Evolutionary conservation across 2,113 vertebrate species (phyloP).

Genomic region (Pygathrix nemaeus): DNA sequence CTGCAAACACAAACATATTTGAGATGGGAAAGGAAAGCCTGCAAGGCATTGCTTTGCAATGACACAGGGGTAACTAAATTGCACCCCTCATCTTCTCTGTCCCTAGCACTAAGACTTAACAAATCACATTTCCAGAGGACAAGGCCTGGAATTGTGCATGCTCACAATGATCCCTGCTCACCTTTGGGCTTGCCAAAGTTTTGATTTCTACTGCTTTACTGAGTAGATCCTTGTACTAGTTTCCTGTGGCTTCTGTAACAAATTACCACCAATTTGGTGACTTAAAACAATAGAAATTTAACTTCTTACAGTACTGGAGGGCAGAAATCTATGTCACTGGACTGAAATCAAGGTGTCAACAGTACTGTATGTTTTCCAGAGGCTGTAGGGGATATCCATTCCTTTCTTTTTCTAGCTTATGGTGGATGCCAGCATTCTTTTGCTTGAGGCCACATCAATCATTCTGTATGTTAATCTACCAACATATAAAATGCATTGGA

Average conservation of each 20-base stretch:
- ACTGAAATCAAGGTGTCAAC: neutral
- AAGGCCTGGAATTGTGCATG: neutral
- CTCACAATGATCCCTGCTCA: neutral
- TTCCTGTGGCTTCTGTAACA: neutral
- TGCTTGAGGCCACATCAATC: neutral
- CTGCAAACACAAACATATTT: neutral
- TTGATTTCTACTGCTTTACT: neutral
- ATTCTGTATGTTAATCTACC: neutral
- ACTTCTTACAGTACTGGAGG: neutral
- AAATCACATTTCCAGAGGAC: neutral
- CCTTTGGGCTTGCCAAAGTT: neutral
- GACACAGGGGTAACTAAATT: neutral
- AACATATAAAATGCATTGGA: neutral
- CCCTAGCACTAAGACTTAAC: neutral
- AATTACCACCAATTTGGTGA: neutral
- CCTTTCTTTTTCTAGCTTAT: neutral
- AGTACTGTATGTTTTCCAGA: neutral
- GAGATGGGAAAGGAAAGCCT: neutral
- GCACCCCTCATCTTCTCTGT: neutral
- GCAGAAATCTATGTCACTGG: neutral
- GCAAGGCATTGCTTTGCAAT: neutral
- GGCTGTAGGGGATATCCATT: neutral
- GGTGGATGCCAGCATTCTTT: neutral
- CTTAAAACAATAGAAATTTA: neutral
- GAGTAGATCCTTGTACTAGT: neutral